Conservation (phyloP, 1,140 invertebrate species). For the Diabrotica undecimpunctata region DNA sequence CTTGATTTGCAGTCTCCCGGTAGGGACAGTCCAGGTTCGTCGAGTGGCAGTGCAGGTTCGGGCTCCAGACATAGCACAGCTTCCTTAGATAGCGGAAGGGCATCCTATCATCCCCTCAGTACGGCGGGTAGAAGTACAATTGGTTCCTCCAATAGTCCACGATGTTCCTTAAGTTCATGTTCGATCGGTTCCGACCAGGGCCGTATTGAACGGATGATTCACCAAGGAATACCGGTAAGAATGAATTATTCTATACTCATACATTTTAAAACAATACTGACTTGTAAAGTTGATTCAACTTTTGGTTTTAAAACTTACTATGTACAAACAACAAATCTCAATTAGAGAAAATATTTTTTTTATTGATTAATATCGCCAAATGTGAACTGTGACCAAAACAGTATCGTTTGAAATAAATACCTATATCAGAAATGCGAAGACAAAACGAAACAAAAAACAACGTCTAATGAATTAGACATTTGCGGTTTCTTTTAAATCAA, state of each 20-base stretch:
- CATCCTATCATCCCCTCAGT: constrained; percentile 63
- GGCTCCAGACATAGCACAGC: constrained; percentile 86
- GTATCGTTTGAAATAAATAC: no score
- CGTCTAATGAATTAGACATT: no score
- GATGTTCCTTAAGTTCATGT: constrained; percentile 67
- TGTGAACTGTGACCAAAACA: no score
- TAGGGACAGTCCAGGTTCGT: constrained; percentile 82
- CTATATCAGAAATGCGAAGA: no score
- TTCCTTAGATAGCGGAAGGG: constrained; percentile 87
- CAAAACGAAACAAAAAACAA: no score
- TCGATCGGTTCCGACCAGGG: constrained; percentile 72
- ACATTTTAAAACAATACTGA: no score
- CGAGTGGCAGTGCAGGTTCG: constrained; percentile 71
- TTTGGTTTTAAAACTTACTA: no score
- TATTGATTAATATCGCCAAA: no score
- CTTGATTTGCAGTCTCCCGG: constrained; percentile 69
- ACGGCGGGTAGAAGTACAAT: constrained; percentile 46
- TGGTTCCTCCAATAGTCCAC: constrained; percentile 45
- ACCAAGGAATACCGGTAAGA: constrained; percentile 59
- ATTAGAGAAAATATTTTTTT: no score
- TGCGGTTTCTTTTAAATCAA: no score
- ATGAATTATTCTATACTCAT: background rate
- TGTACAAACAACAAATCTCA: no score
- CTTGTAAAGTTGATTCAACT: no score
- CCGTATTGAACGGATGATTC: constrained; percentile 61